These are phyloP conservation scores for Bellardia bayeri DNA, from an alignment of 2,888 invertebrate species.

Conservation along the genomic window DNA sequence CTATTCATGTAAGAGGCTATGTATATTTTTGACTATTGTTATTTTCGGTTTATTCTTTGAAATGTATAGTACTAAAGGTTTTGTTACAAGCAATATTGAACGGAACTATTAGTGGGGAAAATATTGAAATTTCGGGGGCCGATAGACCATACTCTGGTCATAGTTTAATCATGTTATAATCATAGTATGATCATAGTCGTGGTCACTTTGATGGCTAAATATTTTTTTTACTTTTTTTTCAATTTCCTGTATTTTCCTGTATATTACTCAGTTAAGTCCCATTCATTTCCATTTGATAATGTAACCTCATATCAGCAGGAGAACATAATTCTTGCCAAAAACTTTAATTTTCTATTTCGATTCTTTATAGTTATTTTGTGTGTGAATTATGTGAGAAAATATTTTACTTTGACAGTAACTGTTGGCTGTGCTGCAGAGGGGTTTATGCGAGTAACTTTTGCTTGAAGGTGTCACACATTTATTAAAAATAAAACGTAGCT, in stretches of 20 bases:
- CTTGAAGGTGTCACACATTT: slow-evolving; percentile 62
- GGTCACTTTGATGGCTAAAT: not conserved
- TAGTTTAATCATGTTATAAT: not conserved
- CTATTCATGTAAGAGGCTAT: not conserved
- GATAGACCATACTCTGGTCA: not conserved
- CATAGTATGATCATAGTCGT: not conserved
- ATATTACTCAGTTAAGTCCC: not conserved
- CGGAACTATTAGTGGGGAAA: too few relatives aligned
- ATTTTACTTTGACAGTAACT: slow-evolving; percentile 34
- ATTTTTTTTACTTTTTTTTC: not conserved
- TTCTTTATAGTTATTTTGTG: not conserved
- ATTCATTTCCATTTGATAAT: slow-evolving; percentile 58
- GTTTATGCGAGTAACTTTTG: slow-evolving; percentile 35
- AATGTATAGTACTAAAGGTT: not conserved
- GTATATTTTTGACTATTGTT: not conserved
- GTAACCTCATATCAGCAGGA: slow-evolving; percentile 51
- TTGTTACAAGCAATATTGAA: too few relatives aligned
- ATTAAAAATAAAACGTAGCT: slow-evolving; percentile 37
- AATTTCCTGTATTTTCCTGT: not conserved
- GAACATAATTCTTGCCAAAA: slow-evolving; percentile 59
- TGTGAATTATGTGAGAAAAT: slow-evolving; percentile 30
- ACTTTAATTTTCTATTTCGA: slow-evolving; percentile 17
- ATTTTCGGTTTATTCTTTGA: not conserved
- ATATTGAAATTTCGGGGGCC: too few relatives aligned
- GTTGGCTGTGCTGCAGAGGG: not conserved